Conservation (phyloP, 2,113 vertebrate genomes). For the Pionites leucogaster region DNA sequence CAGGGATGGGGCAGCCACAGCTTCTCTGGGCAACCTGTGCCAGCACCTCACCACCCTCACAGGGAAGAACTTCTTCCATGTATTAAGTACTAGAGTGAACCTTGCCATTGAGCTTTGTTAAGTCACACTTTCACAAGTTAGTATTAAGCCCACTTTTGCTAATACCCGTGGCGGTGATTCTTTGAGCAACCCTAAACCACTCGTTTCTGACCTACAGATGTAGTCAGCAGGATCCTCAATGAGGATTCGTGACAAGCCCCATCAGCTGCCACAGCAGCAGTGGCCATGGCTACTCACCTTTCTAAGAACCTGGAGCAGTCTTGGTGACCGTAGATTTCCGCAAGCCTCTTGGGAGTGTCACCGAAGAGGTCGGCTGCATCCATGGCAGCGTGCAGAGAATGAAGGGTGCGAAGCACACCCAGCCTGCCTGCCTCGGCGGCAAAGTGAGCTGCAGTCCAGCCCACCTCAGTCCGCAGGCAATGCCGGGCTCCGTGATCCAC, state of each 20-base stretch:
- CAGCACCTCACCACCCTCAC: neutral
- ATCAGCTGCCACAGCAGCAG: neutral
- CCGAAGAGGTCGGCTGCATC: constrained; percentile 83
- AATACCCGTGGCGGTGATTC: neutral
- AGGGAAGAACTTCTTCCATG: neutral
- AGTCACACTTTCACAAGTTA: neutral
- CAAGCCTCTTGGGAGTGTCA: constrained; percentile 84
- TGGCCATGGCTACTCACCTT: constrained; percentile 65
- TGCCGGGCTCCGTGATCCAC: constrained; percentile 80
- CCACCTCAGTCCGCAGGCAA: constrained; percentile 80
- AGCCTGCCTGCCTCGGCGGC: constrained; percentile 85
- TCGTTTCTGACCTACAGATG: neutral
- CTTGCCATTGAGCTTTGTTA: neutral
- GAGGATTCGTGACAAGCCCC: neutral
- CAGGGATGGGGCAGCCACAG: neutral
- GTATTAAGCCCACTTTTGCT: neutral
- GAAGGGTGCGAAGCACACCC: constrained; percentile 80
- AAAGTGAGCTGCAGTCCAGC: constrained; percentile 89
- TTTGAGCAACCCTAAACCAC: neutral
- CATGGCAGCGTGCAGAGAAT: constrained; percentile 80
- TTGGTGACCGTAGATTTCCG: constrained; percentile 86
- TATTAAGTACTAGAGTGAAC: neutral
- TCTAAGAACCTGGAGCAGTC: constrained; percentile 86
- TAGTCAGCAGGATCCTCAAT: neutral
- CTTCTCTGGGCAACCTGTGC: neutral